Evolutionary conservation across 2,113 vertebrate genomes (phyloP).

Genomic region (Lynx canadensis): DNA sequence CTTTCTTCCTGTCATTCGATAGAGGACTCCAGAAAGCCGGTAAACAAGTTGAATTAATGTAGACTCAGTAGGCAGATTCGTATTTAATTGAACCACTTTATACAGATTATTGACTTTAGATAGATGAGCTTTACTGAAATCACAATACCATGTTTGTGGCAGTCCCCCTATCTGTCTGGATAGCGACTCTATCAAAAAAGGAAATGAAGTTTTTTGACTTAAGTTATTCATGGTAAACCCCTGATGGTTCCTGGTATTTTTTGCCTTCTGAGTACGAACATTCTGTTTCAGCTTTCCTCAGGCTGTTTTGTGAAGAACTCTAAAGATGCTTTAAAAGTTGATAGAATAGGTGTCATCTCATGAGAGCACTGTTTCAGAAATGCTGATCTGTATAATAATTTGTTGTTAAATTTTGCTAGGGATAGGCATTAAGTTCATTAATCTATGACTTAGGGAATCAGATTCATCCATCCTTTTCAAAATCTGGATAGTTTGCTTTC

Average conservation of each 20-base stretch:
- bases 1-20: background rate
- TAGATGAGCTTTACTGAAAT: conserved; percentile 18
- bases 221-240: background rate
- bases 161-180: background rate
- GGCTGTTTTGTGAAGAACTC: background rate
- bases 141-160: background rate
- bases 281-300: background rate
- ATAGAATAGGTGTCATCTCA: background rate
- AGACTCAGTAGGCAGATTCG: background rate
- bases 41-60: background rate
- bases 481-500: conserved; percentile 9
- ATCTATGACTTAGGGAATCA: background rate
- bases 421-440: background rate
- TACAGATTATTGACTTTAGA: conserved; percentile 23
- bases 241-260: background rate
- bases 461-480: background rate
- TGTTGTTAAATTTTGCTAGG: background rate
- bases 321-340: background rate
- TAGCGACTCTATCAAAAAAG: background rate
- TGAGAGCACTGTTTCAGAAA: background rate
- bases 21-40: background rate
- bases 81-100: background rate
- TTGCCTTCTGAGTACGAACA: background rate
- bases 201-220: background rate
- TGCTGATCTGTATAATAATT: background rate